Conservation (phyloP, 2,888 invertebrate genomes). For the Oegoconia quadripuncta region DNA sequence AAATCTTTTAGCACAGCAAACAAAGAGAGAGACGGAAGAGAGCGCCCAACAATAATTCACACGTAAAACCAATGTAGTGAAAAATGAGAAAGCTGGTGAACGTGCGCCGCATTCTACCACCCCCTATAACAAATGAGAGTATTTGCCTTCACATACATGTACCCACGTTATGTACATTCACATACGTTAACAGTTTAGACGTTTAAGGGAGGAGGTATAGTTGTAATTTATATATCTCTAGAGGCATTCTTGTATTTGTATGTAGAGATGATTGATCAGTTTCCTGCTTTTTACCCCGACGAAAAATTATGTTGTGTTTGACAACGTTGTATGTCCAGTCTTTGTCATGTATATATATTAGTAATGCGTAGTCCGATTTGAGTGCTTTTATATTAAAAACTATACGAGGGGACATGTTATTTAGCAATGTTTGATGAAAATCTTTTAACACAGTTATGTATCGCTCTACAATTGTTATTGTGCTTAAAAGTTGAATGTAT, state of each 20-base stretch:
- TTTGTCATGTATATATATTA: too few relatives aligned
- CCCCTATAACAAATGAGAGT: conserved; percentile 65
- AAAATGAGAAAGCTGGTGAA: conserved; percentile 71
- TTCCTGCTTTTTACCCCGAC: not conserved
- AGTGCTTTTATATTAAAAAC: too few relatives aligned
- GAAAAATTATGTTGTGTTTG: too few relatives aligned
- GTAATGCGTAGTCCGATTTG: too few relatives aligned
- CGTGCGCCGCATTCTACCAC: conserved; percentile 63
- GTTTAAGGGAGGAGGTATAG: conserved; percentile 4
- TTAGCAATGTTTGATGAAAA: too few relatives aligned
- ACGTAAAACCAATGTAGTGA: conserved; percentile 78
- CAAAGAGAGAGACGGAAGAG: conserved; percentile 24
- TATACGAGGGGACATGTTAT: too few relatives aligned
- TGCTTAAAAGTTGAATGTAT: too few relatives aligned
- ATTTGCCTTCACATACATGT: conserved; percentile 44
- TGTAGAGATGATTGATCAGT: not conserved
- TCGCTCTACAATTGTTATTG: too few relatives aligned
- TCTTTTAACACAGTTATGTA: too few relatives aligned
- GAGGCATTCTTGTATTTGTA: too few relatives aligned
- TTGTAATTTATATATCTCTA: too few relatives aligned
- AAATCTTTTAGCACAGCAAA: conserved; percentile 16
- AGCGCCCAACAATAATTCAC: conserved; percentile 73
- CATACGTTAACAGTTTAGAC: conserved; percentile 5
- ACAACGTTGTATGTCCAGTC: too few relatives aligned
- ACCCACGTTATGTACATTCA: conserved; percentile 23